Evolutionary conservation across 2,888 invertebrate genomes (phyloP).

Genomic region (Latrodectus hesperus): DNA sequence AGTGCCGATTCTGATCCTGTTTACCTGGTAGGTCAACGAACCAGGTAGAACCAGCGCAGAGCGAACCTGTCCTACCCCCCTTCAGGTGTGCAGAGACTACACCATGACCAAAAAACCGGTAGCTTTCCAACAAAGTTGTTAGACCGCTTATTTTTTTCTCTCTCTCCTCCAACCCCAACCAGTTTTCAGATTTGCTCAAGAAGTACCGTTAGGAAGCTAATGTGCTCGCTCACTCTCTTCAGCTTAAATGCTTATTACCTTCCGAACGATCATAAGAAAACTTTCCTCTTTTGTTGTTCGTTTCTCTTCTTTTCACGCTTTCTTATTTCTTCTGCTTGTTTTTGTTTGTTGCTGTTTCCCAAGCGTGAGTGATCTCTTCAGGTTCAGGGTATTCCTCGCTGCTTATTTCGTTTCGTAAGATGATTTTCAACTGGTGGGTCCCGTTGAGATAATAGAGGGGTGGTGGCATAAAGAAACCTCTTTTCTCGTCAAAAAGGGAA

Average conservation of each 20-base stretch:
- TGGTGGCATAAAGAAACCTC: not conserved
- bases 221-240: conserved; percentile 12
- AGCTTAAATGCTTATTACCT: conserved; percentile 41
- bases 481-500: not conserved
- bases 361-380: conserved; percentile 1
- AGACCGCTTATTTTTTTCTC: conserved; percentile 45
- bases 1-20: conserved; percentile 64
- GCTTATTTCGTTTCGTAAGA: not conserved
- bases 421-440: not conserved
- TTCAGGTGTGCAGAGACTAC: conserved; percentile 50
- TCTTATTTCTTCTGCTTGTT: conserved; percentile 25
- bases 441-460: not conserved
- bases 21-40: conserved; percentile 68
- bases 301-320: conserved; percentile 32
- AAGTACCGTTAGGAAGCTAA: conserved; percentile 56
- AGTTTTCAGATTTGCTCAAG: conserved; percentile 41
- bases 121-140: conserved; percentile 57
- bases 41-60: conserved; percentile 67
- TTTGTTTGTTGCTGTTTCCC: conserved; percentile 5
- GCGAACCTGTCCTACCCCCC: conserved; percentile 60
- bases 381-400: not conserved
- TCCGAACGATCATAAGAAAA: conserved; percentile 15
- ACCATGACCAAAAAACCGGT: conserved; percentile 64
- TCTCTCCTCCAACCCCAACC: conserved; percentile 18
- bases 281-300: not conserved